Conservation (phyloP, 2,113 vertebrate genomes). For the Gopherus evgoodei region DNA sequence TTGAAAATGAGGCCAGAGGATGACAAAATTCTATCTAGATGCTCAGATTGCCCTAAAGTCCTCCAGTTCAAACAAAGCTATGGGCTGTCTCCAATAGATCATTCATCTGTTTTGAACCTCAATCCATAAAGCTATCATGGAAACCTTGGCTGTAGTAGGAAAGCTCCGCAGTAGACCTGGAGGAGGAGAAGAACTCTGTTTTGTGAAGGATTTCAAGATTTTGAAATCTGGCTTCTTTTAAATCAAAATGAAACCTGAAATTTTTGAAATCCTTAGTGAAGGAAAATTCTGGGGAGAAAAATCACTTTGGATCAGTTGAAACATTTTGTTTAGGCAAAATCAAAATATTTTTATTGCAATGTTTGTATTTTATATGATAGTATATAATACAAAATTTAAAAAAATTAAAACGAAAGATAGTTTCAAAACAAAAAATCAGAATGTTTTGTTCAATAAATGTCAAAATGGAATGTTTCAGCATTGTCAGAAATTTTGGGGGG, state of each 20-base stretch:
- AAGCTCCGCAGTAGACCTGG: neutral
- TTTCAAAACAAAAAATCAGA: neutral
- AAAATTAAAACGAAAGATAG: neutral
- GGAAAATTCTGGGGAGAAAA: neutral
- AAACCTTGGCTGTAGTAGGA: neutral
- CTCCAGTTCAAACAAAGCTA: neutral
- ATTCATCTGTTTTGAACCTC: neutral
- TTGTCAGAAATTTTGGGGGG: neutral
- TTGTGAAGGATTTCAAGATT: neutral
- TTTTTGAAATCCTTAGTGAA: fast-evolving
- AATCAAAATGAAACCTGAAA: neutral
- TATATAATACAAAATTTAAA: neutral
- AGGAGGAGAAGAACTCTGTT: neutral
- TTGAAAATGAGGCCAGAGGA: neutral
- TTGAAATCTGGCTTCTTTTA: neutral
- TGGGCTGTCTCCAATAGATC: fast-evolving
- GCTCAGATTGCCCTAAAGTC: neutral
- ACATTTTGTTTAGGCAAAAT: neutral
- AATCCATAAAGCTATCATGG: neutral
- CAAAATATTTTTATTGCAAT: neutral
- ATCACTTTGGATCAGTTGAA: neutral
- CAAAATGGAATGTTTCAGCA: neutral
- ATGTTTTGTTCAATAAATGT: neutral
- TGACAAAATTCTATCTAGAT: fast-evolving
- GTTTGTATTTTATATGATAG: neutral